A percentile compares a stretch with the other conserved stretches of the same genome.
Conservation (phyloP, 2,797 vertebrate species). For the Alca torda region DNA sequence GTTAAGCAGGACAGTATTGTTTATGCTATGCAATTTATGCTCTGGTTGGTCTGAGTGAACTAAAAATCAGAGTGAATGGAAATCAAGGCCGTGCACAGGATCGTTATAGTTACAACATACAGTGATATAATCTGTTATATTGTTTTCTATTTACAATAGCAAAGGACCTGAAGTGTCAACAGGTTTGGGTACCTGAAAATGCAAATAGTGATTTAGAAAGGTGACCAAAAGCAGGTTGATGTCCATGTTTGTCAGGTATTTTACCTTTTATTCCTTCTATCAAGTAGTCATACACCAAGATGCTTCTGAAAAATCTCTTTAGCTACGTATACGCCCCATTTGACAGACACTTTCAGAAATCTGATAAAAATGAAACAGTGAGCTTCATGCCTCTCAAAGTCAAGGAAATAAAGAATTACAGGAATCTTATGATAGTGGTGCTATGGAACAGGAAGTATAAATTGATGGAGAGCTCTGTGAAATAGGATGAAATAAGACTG, state of each 20-base stretch:
- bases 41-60: not conserved
- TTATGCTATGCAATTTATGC: not conserved
- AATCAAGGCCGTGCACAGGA: not conserved
- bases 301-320: not conserved
- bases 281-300: not conserved
- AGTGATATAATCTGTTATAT: not conserved
- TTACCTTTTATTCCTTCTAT: not conserved
- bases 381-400: not conserved
- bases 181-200: not conserved
- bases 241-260: not conserved
- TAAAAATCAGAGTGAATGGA: not conserved
- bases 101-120: not conserved
- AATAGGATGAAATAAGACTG: not conserved
- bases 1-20: not conserved
- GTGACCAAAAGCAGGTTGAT: not conserved
- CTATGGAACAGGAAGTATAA: not conserved
- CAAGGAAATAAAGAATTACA: not conserved
- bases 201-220: not conserved
- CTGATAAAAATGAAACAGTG: not conserved
- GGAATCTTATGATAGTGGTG: not conserved
- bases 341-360: not conserved
- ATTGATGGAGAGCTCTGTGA: not conserved
- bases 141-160: not conserved
- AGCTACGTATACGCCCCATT: not conserved
- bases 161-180: not conserved